Conservation (phyloP, 2,797 vertebrate genomes). For the Perdix hodgsoniae region DNA sequence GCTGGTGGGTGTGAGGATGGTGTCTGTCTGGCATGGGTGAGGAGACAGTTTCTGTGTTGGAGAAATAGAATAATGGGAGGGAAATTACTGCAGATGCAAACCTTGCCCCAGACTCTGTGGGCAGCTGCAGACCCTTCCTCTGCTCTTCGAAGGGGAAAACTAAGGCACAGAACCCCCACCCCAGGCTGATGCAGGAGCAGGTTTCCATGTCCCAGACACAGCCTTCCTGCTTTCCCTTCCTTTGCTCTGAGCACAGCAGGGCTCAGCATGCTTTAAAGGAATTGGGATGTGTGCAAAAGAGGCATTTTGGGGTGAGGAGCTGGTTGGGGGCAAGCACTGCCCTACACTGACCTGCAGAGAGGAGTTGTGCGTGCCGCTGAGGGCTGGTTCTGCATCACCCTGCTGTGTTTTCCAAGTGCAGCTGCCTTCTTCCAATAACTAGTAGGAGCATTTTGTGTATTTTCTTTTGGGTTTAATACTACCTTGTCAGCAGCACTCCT, state of each 20-base stretch:
- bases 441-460: background rate
- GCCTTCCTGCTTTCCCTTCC: background rate
- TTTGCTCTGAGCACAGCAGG: background rate
- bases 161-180: background rate
- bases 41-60: background rate
- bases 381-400: background rate
- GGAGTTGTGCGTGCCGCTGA: background rate
- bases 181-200: background rate
- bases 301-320: background rate
- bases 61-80: background rate
- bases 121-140: background rate
- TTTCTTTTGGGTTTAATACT: background rate
- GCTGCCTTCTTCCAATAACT: background rate
- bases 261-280: background rate
- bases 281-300: background rate
- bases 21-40: background rate
- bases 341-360: background rate
- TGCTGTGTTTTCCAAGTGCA: background rate
- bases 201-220: background rate
- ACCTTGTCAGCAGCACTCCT: background rate
- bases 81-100: background rate
- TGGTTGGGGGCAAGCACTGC: accelerated
- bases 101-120: background rate
- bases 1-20: accelerated
- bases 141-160: background rate